phyloP scores from a whole-genome alignment of 1,140 invertebrate genomes.

The Pogonognathellus flavescens region DNA sequence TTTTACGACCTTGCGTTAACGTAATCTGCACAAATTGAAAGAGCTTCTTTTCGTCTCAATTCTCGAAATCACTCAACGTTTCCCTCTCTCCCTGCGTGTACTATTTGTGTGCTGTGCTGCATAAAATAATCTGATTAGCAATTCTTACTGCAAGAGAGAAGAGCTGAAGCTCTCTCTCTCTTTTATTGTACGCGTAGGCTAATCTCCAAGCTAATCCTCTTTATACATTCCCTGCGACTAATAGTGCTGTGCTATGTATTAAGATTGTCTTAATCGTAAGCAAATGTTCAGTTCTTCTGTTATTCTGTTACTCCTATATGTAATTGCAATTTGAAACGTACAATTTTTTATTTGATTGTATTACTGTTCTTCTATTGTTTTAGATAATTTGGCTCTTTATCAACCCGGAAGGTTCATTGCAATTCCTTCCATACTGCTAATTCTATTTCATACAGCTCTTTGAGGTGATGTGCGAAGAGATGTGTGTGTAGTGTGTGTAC shows the following conservation, averaged over 20 bases:
- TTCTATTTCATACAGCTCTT: too few species aligned
- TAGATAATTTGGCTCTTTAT: slow-evolving; percentile 28
- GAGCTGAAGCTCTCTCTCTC: slow-evolving; percentile 14
- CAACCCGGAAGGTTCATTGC: slow-evolving; percentile 32
- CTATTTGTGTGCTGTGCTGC: neutral
- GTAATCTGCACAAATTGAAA: slow-evolving; percentile 50
- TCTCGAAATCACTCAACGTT: slow-evolving; percentile 7
- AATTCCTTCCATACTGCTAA: neutral
- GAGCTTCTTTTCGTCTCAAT: slow-evolving; percentile 7
- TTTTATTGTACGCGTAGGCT: neutral
- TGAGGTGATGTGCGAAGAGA: slow-evolving; percentile 17
- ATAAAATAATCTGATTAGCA: slow-evolving; percentile 48
- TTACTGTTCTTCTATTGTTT: slow-evolving; percentile 32
- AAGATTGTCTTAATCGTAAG: slow-evolving; percentile 1
- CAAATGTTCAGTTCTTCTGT: slow-evolving; percentile 25
- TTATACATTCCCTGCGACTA: slow-evolving; percentile 11
- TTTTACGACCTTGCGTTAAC: slow-evolving; percentile 18
- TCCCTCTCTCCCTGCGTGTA: neutral
- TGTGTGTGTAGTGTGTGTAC: neutral
- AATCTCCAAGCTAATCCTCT: slow-evolving; percentile 21
- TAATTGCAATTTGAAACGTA: neutral
- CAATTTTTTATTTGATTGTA: slow-evolving; percentile 40
- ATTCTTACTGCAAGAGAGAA: neutral
- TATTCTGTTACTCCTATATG: neutral
- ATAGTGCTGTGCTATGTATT: neutral